Conservation (phyloP, 1,140 invertebrate species). For the Eupristina koningsbergeri region DNA sequence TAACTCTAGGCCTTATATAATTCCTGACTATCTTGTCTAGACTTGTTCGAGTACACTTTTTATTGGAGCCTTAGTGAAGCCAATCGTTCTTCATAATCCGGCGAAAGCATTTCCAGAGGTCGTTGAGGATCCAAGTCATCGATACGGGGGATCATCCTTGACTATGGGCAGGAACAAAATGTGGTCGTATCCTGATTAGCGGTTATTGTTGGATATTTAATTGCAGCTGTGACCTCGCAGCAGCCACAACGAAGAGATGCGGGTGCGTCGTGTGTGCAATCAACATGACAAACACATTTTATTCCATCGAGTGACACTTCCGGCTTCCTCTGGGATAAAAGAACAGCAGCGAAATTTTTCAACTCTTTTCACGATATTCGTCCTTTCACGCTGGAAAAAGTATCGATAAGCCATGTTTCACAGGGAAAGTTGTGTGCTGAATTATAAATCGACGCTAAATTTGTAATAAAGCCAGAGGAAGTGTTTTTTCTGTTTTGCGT, state of each 20-base stretch:
- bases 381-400: no score
- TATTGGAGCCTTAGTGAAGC: not conserved
- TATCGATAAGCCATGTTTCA: no score
- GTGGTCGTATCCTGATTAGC: constrained; percentile 45
- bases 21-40: not conserved
- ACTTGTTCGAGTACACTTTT: not conserved
- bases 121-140: constrained; percentile 17
- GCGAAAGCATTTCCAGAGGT: no score
- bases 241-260: not conserved
- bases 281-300: constrained; percentile 10
- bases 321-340: constrained; percentile 33
- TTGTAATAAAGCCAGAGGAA: no score
- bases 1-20: constrained; percentile 17
- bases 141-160: constrained; percentile 46
- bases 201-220: constrained; percentile 33
- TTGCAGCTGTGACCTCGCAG: constrained; percentile 31
- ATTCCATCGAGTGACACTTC: constrained; percentile 43
- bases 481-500: no score
- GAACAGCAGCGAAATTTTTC: not conserved
- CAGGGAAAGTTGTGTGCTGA: no score
- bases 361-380: not conserved
- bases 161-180: not conserved
- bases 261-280: constrained; percentile 12
- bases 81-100: no score
- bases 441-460: no score